Conservation (phyloP, 2,113 vertebrate species). For the Pangasianodon hypophthalmus region DNA sequence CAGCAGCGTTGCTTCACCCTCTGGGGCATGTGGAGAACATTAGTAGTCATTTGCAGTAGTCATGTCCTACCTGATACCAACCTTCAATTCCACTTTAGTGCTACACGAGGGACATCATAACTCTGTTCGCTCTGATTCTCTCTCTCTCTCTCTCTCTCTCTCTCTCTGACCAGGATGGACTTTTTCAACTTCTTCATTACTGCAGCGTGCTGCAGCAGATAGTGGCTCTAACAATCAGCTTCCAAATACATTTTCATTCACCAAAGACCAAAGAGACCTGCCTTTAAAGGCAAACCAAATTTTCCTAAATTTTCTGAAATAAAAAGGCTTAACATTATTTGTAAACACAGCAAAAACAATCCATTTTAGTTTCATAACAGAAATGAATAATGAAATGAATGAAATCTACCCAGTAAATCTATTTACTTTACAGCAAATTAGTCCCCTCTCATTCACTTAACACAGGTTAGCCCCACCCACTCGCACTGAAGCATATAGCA, state of each 20-base stretch:
- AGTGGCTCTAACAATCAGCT: not conserved
- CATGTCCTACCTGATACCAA: conserved; percentile 34
- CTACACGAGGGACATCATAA: conserved; percentile 21
- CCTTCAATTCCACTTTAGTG: conserved; percentile 21
- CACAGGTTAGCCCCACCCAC: not conserved
- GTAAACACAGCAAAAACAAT: not conserved
- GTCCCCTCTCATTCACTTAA: not conserved
- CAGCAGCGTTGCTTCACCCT: conserved; percentile 14
- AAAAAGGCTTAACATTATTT: not conserved
- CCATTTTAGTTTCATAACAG: not conserved
- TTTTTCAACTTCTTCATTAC: not conserved
- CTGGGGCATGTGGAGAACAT: conserved; percentile 24
- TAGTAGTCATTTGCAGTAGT: conserved; percentile 34
- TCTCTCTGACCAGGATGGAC: not conserved
- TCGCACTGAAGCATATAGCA: not conserved
- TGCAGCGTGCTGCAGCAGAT: not conserved
- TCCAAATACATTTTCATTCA: not conserved
- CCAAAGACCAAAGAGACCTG: not conserved
- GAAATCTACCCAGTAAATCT: not conserved
- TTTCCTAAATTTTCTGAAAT: not conserved
- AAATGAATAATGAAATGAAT: not conserved
- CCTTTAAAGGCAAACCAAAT: not conserved
- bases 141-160: not conserved
- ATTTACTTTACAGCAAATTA: not conserved
- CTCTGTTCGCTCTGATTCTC: not conserved